Conservation (phyloP, 2,113 vertebrate species). For the Pelecanus crispus region DNA sequence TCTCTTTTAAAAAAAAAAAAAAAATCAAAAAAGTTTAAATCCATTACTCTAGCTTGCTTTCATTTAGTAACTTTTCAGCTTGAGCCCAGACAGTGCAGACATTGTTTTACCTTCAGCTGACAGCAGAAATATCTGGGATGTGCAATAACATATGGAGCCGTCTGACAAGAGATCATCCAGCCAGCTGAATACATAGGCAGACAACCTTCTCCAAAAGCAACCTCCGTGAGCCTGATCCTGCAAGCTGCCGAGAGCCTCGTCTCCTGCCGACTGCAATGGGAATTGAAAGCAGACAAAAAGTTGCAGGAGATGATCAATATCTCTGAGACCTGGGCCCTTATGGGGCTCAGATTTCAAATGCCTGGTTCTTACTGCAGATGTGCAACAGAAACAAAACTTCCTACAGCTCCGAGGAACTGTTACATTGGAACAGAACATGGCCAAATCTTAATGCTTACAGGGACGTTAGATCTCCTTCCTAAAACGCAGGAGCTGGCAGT, state of each 20-base stretch:
- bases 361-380: conserved; percentile 9
- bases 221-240: background rate
- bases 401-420: background rate
- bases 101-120: background rate
- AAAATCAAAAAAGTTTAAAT: background rate
- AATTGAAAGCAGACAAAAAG: conserved; percentile 4
- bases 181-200: background rate
- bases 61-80: background rate
- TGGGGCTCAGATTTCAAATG: conserved; percentile 31
- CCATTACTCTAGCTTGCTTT: background rate
- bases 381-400: conserved; percentile 32
- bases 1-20: background rate
- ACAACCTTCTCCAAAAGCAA: background rate
- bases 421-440: background rate
- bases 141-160: background rate
- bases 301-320: conserved; percentile 27
- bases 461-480: background rate
- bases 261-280: background rate
- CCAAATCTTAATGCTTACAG: background rate
- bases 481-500: background rate
- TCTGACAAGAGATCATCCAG: background rate
- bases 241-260: background rate
- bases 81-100: background rate
- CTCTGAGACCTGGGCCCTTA: background rate
- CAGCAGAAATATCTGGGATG: conserved; percentile 5